phyloP scores from a whole-genome alignment of 2,888 invertebrate genomes.

The Phortica magna region DNA sequence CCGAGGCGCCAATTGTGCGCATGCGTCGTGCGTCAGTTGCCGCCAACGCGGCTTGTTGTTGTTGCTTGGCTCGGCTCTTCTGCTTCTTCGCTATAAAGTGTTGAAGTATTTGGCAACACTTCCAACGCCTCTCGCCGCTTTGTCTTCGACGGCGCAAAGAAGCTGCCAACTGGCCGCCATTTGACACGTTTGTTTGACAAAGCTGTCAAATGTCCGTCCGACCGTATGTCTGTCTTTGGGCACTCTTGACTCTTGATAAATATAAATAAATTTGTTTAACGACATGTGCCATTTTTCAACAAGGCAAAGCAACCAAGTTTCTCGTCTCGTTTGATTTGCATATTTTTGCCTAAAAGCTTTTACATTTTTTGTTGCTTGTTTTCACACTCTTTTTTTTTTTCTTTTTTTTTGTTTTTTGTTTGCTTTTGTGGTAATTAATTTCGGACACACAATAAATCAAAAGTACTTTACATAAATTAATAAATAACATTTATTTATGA shows the following conservation, averaged over 20 bases:
- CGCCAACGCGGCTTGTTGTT: neutral
- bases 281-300: constrained; percentile 38
- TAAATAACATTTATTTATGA: constrained; percentile 62
- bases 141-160: neutral
- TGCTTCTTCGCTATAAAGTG: neutral
- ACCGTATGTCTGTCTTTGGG: neutral
- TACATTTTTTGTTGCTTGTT: constrained; percentile 21
- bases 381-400: constrained; percentile 42
- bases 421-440: constrained; percentile 60
- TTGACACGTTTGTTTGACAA: constrained; percentile 60
- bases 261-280: constrained; percentile 51
- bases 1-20: constrained; percentile 23
- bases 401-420: neutral
- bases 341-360: constrained; percentile 48
- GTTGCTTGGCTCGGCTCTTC: too few species aligned
- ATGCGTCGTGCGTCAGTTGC: constrained; percentile 50
- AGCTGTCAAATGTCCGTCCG: constrained; percentile 45
- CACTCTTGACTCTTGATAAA: constrained; percentile 49
- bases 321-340: constrained; percentile 43
- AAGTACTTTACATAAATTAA: constrained; percentile 68
- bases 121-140: neutral
- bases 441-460: constrained; percentile 64
- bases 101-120: neutral
- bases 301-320: neutral
- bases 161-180: neutral